These are phyloP conservation scores for Martes martes DNA, from an alignment of 2,113 vertebrate species.

Conservation along the genomic window DNA sequence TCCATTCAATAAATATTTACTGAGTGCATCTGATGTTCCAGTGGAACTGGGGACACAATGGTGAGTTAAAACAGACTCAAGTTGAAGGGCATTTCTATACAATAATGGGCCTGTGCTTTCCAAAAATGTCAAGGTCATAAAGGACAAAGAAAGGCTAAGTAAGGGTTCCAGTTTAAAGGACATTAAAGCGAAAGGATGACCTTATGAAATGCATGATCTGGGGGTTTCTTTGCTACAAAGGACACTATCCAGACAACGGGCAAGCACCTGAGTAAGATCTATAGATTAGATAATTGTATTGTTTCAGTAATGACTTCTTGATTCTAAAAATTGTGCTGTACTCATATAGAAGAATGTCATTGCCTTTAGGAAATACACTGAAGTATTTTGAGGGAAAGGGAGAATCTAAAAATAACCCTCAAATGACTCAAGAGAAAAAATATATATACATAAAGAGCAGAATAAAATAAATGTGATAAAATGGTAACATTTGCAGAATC, in stretches of 20 bases:
- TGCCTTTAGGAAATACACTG: background rate
- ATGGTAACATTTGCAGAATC: background rate
- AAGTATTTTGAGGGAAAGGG: background rate
- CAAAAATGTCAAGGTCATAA: background rate
- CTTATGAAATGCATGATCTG: rapidly evolving
- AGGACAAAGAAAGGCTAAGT: background rate
- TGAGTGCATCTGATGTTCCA: background rate
- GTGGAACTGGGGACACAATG: background rate
- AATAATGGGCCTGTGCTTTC: background rate
- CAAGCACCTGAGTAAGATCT: background rate
- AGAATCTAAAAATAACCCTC: background rate
- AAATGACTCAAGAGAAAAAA: background rate
- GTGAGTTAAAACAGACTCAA: background rate
- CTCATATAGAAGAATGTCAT: background rate
- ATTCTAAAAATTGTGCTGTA: background rate
- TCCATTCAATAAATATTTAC: background rate
- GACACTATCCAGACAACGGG: background rate
- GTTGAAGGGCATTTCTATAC: background rate
- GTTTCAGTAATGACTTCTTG: background rate
- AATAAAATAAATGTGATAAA: background rate
- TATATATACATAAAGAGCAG: background rate
- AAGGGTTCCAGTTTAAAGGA: background rate
- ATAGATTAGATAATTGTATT: background rate
- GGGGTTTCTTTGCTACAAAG: background rate
- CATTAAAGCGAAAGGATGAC: background rate